phyloP scores from a whole-genome alignment of 2,888 invertebrate genomes.

The Syrista parreyssii region DNA sequence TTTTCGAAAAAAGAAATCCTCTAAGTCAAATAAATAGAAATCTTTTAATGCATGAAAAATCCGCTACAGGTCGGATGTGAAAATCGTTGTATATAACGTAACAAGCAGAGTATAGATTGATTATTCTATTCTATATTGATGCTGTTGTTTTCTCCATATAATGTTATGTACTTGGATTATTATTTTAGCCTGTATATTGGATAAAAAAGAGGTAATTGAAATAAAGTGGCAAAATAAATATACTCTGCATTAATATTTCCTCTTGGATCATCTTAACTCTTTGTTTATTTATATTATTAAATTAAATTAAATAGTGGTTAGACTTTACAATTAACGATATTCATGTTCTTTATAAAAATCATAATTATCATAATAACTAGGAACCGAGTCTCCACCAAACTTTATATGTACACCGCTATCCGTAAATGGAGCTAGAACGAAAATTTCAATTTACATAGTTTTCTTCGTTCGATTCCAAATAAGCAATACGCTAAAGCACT shows the following conservation, averaged over 20 bases:
- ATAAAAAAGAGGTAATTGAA: constrained; percentile 28
- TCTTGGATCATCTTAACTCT: background rate
- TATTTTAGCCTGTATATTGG: constrained; percentile 37
- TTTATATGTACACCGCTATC: constrained; percentile 29
- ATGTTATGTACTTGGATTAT: constrained; percentile 53
- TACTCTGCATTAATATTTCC: background rate
- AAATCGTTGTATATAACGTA: constrained; percentile 38
- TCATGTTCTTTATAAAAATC: constrained; percentile 31
- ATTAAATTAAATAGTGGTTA: background rate
- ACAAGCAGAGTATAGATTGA: constrained; percentile 45
- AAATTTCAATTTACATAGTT: background rate
- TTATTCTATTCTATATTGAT: constrained; percentile 28
- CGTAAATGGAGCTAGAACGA: constrained; percentile 36
- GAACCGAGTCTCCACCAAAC: constrained; percentile 23
- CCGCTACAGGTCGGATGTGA: background rate
- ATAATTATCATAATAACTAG: constrained; percentile 34
- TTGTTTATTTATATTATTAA: background rate
- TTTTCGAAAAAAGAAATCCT: background rate
- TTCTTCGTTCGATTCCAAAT: background rate
- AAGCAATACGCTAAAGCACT: background rate
- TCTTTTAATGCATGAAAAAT: background rate
- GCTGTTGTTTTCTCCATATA: constrained; percentile 51
- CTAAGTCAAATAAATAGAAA: background rate
- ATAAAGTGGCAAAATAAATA: constrained; percentile 29
- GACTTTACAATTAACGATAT: background rate